Evolutionary conservation across 2,797 vertebrate species (phyloP).

Genomic region (Hapalemur alaotrensis): DNA sequence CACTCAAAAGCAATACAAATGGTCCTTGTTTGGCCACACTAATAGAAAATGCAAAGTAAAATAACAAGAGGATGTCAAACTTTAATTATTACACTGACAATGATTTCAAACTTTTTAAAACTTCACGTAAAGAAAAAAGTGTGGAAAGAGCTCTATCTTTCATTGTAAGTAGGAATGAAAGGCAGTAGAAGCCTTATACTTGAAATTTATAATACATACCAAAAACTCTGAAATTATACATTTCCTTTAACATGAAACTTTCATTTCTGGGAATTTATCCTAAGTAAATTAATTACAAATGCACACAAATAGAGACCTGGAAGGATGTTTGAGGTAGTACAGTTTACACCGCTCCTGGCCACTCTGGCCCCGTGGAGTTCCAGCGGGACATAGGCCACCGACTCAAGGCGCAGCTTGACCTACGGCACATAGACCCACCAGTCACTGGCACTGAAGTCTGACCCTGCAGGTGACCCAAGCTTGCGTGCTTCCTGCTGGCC

Average conservation of each 20-base stretch:
- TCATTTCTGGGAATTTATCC: background rate
- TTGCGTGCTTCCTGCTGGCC: background rate
- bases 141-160: background rate
- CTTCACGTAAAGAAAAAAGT: background rate
- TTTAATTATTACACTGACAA: background rate
- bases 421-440: rapidly evolving
- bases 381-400: background rate
- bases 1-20: background rate
- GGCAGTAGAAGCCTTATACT: background rate
- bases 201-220: background rate
- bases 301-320: background rate
- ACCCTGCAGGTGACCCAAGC: background rate
- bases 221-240: background rate
- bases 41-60: background rate
- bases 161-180: background rate
- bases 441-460: background rate
- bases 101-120: slow-evolving; percentile 9
- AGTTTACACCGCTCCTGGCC: background rate
- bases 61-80: background rate
- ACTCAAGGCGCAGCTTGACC: background rate
- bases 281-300: background rate
- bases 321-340: background rate
- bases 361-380: background rate
- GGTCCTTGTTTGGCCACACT: background rate
- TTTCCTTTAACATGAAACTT: background rate